These are phyloP conservation scores for Sicus ferrugineus DNA, from an alignment of 2,888 invertebrate species.

Conservation along the genomic window DNA sequence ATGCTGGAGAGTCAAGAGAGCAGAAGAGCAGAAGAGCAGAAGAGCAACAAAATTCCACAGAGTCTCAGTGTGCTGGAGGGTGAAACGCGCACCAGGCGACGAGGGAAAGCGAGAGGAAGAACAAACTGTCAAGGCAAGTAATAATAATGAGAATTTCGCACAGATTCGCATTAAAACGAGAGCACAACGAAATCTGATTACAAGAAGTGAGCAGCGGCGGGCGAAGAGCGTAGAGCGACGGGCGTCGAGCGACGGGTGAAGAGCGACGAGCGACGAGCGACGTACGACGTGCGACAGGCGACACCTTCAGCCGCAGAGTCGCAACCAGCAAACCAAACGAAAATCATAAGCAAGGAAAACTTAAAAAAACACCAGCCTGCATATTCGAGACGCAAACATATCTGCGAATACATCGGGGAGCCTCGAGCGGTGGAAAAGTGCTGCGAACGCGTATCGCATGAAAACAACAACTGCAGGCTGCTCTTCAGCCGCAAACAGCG, in stretches of 20 bases:
- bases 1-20: conserved; percentile 34
- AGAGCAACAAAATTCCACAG: conserved; percentile 27
- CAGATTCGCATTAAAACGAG: conserved; percentile 33
- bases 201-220: not conserved
- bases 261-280: not conserved
- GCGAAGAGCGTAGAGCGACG: not conserved
- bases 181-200: conserved; percentile 25
- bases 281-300: conserved; percentile 14
- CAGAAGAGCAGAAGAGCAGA: conserved; percentile 32
- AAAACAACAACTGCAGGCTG: conserved; percentile 31
- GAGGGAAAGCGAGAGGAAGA: not conserved
- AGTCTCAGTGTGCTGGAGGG: too few relatives aligned
- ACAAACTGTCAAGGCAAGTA: not conserved
- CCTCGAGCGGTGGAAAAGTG: not conserved
- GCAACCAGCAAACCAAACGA: not conserved
- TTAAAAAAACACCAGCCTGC: not conserved
- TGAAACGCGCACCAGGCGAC: too few relatives aligned
- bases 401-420: not conserved
- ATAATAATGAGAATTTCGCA: conserved; percentile 26
- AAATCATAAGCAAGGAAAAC: conserved; percentile 1
- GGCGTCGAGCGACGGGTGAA: not conserved
- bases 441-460: conserved; percentile 26
- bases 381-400: not conserved
- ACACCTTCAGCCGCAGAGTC: conserved; percentile 15
- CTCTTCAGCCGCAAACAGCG: conserved; percentile 10